Conservation (phyloP, 2,797 vertebrate genomes). For the Rhyacichthys aspro region DNA sequence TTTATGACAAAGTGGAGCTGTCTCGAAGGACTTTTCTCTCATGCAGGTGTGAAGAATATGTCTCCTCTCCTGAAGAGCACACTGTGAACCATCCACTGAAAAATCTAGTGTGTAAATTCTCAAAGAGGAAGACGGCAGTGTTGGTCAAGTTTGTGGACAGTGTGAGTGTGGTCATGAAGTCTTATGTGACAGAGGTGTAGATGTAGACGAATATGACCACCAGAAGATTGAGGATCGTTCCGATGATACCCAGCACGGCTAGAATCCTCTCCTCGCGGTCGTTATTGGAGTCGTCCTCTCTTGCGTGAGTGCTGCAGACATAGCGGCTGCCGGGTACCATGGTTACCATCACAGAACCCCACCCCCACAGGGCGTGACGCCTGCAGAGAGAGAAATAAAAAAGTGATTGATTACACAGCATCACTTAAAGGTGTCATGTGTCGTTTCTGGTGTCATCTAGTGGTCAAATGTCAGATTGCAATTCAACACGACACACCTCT, state of each 20-base stretch:
- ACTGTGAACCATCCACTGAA: slow-evolving; percentile 21
- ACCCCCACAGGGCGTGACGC: slow-evolving; percentile 71
- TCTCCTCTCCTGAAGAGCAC: slow-evolving; percentile 38
- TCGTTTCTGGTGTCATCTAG: too few relatives aligned
- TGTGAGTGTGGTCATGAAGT: slow-evolving; percentile 13
- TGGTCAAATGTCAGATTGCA: too few relatives aligned
- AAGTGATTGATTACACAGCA: not conserved
- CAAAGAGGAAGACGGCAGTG: slow-evolving; percentile 33
- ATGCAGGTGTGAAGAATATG: slow-evolving; percentile 40
- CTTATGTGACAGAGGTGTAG: slow-evolving; percentile 77
- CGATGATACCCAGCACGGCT: slow-evolving; percentile 81
- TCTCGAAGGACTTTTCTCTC: slow-evolving; percentile 11
- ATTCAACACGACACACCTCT: too few relatives aligned
- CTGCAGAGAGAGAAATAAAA: slow-evolving; percentile 32
- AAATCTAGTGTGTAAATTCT: slow-evolving; percentile 36
- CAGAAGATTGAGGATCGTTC: slow-evolving; percentile 84
- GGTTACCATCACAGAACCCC: slow-evolving; percentile 81
- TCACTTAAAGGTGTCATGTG: too few relatives aligned
- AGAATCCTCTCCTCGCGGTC: slow-evolving; percentile 80
- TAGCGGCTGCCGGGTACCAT: slow-evolving; percentile 83
- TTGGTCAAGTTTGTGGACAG: not conserved
- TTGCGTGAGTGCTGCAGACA: slow-evolving; percentile 75
- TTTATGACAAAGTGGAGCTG: slow-evolving; percentile 15
- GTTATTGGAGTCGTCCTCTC: slow-evolving; percentile 76
- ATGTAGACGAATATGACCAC: slow-evolving; percentile 84